Evolutionary conservation across 2,113 vertebrate species (phyloP).

Genomic region (Aphelocoma coerulescens): DNA sequence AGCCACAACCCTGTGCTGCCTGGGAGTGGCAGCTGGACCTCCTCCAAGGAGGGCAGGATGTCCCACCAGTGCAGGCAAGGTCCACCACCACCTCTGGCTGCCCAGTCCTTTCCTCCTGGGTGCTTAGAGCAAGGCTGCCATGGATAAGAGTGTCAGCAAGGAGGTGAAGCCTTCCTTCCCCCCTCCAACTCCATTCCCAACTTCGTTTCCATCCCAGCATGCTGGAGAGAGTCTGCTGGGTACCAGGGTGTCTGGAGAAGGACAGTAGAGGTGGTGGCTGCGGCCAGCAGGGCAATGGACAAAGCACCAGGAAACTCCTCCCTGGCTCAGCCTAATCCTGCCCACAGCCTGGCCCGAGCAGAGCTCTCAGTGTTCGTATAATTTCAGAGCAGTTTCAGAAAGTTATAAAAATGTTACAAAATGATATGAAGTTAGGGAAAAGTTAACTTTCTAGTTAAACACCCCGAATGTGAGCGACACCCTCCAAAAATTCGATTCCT

Average conservation of each 20-base stretch:
- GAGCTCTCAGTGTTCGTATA: background rate
- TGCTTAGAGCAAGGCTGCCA: background rate
- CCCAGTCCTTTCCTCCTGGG: background rate
- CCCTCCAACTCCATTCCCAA: background rate
- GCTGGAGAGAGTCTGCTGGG: background rate
- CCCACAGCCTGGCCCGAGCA: background rate
- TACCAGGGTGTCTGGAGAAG: background rate
- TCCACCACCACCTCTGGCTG: background rate
- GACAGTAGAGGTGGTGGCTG: accelerated
- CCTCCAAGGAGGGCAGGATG: background rate
- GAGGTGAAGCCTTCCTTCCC: background rate
- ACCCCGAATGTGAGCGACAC: accelerated
- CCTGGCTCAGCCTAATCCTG: background rate
- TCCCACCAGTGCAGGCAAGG: background rate
- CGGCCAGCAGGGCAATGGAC: background rate
- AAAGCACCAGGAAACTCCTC: background rate
- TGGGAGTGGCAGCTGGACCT: background rate
- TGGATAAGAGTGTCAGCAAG: background rate
- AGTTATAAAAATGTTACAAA: background rate
- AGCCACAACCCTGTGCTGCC: background rate
- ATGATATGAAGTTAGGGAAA: background rate
- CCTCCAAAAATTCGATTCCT: background rate
- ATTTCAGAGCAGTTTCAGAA: background rate
- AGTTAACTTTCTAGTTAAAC: background rate
- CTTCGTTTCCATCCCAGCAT: background rate